Conservation (phyloP, 1,140 invertebrate genomes). For the Nephila pilipes region DNA sequence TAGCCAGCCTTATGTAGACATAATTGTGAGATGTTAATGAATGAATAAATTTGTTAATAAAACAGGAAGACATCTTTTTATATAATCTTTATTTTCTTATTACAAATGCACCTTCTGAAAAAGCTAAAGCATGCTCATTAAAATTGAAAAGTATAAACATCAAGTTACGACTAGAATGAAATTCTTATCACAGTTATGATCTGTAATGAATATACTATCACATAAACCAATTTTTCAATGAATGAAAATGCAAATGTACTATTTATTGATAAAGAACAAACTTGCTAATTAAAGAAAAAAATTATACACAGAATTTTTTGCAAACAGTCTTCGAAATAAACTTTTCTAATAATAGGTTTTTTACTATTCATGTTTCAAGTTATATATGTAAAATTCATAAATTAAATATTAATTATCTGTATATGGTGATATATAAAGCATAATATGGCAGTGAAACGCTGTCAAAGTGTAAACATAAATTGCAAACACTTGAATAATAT, state of each 20-base stretch:
- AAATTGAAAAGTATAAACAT: slow-evolving; percentile 65
- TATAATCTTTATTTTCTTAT: slow-evolving; percentile 54
- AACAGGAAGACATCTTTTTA: neutral
- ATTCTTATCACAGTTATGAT: slow-evolving; percentile 70
- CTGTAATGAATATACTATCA: slow-evolving; percentile 37
- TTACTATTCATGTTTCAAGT: neutral
- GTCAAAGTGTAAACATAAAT: neutral
- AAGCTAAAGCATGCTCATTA: slow-evolving; percentile 40
- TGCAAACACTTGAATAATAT: too few relatives aligned
- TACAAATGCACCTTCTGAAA: slow-evolving; percentile 57
- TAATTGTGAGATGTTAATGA: neutral
- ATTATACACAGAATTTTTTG: too few relatives aligned
- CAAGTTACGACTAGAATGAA: slow-evolving; percentile 61
- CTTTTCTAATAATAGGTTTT: neutral
- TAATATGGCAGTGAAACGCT: neutral
- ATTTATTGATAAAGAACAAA: too few relatives aligned
- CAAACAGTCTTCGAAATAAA: neutral
- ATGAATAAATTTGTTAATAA: slow-evolving; percentile 34
- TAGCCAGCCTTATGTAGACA: neutral
- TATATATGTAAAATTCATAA: neutral
- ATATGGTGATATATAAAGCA: neutral
- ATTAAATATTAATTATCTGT: too few relatives aligned
- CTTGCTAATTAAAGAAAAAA: too few relatives aligned
- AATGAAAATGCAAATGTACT: neutral
- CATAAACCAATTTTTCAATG: neutral